Base-by-base conservation (phyloP, 2,113 vertebrate species). In the Halichoerus grypus region DNA sequence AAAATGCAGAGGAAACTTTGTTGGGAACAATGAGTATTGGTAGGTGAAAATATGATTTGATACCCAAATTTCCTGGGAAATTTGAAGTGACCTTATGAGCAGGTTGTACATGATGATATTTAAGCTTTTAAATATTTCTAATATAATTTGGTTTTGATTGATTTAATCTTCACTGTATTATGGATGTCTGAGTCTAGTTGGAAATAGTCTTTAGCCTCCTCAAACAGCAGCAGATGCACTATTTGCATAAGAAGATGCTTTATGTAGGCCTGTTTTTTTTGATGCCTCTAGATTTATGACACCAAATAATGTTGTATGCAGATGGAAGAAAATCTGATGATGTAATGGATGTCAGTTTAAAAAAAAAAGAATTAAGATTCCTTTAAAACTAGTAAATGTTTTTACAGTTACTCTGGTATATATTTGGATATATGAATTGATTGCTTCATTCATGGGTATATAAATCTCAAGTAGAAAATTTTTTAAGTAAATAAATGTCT, bases 241-340 rank as follows among this genome's bases (percentile, higher is more conserved):
- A 53, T 95, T 95, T 95, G 88, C 88, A 88, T 95, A 92, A 83
- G 26, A 88, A 69, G 28, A 59, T 76, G 36, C 63, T 94, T 5
- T 82, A 69, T 36, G n/a, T 84, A 42, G 39, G 59, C 39, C 42
- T 84, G 39, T 71, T 77, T 91, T 92, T 92, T 84, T 63, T 42
- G 33, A 83, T 77, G 59, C 28, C 8, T 61, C 59, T 92, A 53
- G 83, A 88, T 79, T 88, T 92, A 71, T 88, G 77, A 24, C 42
- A 84, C 26, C 83, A 82, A 92, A 88, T 69, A 69, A 46, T 71
- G 12, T 77, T 88, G 92, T 42, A 46, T 81, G 42, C 42, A 88
- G 53, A 84, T 5, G 4, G 51, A 26, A 26, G 33, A 77, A 88
- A 84, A 71, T 61, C 16, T 71, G 77, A 53, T 53, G 59, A 92